phyloP scores from a whole-genome alignment of 2,888 invertebrate species.

The Dryococelus australis region DNA sequence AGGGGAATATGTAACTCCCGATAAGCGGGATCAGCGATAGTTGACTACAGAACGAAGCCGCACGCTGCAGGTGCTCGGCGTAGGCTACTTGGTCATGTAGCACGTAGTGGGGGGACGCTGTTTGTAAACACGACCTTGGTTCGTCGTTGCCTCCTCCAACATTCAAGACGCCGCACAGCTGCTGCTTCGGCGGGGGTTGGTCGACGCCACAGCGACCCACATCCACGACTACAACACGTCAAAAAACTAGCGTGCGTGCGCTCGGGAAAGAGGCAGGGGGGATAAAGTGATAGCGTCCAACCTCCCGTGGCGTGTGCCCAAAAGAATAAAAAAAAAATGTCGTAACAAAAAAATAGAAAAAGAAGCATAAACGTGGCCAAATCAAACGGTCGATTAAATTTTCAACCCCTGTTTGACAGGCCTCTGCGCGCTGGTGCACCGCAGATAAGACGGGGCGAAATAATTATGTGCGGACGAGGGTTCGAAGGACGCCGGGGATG shows the following conservation, averaged over 20 bases:
- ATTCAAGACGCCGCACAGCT: neutral
- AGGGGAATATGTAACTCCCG: too few species aligned
- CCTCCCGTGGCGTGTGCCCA: neutral
- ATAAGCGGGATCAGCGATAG: too few species aligned
- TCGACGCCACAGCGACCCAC: too few species aligned
- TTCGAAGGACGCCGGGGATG: slow-evolving; percentile 36
- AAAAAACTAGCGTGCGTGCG: neutral
- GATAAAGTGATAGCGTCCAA: neutral
- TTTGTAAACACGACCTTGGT: neutral
- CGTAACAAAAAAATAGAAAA: slow-evolving; percentile 21
- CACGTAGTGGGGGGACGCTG: neutral
- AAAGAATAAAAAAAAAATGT: neutral
- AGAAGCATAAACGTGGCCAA: slow-evolving; percentile 40
- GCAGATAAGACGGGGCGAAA: slow-evolving; percentile 40
- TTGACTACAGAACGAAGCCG: too few species aligned
- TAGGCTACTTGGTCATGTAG: too few species aligned
- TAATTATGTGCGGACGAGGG: slow-evolving; percentile 37
- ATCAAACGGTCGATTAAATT: slow-evolving; percentile 45
- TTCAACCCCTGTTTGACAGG: slow-evolving; percentile 32
- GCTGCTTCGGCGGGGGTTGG: too few species aligned
- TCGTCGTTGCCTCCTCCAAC: neutral
- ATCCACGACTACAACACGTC: too few species aligned
- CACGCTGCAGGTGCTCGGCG: too few species aligned
- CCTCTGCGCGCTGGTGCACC: neutral
- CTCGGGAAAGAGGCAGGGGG: too few species aligned